Base-by-base conservation (phyloP, 2,113 vertebrate species). In the Trochalopteron elliotii region DNA sequence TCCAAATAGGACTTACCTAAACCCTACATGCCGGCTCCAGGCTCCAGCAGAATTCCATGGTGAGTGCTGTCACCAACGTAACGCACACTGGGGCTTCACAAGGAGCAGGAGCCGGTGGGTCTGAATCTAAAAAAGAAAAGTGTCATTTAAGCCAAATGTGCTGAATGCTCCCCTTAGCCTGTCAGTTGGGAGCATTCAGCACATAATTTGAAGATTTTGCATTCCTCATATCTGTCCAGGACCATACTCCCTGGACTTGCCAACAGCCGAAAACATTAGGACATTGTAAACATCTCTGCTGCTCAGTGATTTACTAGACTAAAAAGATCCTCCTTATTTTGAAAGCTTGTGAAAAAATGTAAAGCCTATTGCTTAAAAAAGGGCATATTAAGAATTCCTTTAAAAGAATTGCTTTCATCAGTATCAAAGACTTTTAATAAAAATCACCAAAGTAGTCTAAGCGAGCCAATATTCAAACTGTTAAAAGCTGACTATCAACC, bases 121-220 rank as follows among this genome's bases (percentile, higher is more conserved):
- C 95, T 96, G 94, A 97, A 97, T 97, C 97, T 97, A 97, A 91
- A 97, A 97, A 92, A 97, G 87, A 93, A 85, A 96, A 97, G 95
- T 92, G 95, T 50, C 93, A 87, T 97, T 97, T 96, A 97, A 96
- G 80, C 94, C 83, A 96, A 76, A 86, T 27, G 88, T 92, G 96
- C 92, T 90, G 95, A 95, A 91, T 63, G 95, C 91, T 94, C 86
- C 81, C 72, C 65, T 94, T 23, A 74, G 61, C 70, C 39, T 80
- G 28, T 47, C 39, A 50, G 55, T 10, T 16, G 70, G 83, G 94
- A 92, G 86, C 90, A 91, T 70, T 93, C 93, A 92, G 96, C 86
- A 96, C 90, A 67, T 79, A 44, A 92, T 84, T 81, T 74, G 68
- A 93, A 84, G 56, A 70, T 44, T 93, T 20, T 92, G 76, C 76